phyloP scores from a whole-genome alignment of 2,113 vertebrate genomes.

The Mormyrus lacerda region DNA sequence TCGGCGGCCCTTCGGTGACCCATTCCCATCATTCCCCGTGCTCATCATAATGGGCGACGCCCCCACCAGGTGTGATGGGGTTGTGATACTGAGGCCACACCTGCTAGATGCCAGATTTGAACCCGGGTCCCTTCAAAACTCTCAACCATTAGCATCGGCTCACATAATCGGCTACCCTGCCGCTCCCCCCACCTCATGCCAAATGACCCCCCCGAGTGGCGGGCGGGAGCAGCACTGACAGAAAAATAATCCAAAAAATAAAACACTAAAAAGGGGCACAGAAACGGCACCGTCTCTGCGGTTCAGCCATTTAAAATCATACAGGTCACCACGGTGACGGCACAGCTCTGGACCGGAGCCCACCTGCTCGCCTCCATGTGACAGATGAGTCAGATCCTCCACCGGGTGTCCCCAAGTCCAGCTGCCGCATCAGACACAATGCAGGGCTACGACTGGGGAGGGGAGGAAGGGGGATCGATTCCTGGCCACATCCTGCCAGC shows the following conservation, averaged over 20 bases:
- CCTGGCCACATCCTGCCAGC: not conserved
- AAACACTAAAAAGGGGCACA: not conserved
- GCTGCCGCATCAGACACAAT: not conserved
- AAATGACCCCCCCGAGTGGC: slow-evolving; percentile 54
- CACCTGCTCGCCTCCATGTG: not conserved
- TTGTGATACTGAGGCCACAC: slow-evolving; percentile 50
- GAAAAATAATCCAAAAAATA: not conserved
- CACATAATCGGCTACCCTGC: slow-evolving; percentile 60
- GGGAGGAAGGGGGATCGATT: no score
- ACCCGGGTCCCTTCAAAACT: slow-evolving; percentile 54
- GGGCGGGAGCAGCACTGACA: slow-evolving; percentile 42
- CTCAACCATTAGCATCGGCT: slow-evolving; percentile 55
- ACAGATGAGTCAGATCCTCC: not conserved
- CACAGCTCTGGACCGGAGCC: not conserved
- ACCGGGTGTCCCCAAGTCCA: not conserved
- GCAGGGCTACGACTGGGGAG: not conserved
- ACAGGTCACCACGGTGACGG: not conserved
- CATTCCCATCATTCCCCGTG: slow-evolving; percentile 53
- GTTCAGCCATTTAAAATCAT: not conserved
- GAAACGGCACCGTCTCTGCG: not conserved
- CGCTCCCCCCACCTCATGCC: slow-evolving; percentile 32
- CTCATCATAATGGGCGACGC: slow-evolving; percentile 54
- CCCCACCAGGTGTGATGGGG: slow-evolving; percentile 52
- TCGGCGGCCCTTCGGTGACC: slow-evolving; percentile 44
- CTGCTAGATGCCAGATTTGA: slow-evolving; percentile 60